These are phyloP conservation scores for Leptinotarsa tumamoca DNA, from an alignment of 2,888 invertebrate genomes.

Conservation along the genomic window DNA sequence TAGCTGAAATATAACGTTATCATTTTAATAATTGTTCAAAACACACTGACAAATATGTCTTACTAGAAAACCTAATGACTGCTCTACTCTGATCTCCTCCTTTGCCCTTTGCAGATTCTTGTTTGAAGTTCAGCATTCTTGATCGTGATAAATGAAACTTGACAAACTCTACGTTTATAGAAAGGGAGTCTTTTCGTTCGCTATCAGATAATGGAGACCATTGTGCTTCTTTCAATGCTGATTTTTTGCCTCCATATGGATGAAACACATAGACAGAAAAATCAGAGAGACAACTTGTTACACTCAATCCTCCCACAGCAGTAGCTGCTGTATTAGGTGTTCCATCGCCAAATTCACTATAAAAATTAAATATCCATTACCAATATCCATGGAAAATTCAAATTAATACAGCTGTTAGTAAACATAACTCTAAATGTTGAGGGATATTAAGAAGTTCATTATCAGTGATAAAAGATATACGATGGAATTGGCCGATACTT, in stretches of 20 bases:
- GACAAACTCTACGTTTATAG: conserved; percentile 96
- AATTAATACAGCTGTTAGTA: background rate
- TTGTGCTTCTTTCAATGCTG: conserved; percentile 82
- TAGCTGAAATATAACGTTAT: conserved; percentile 70
- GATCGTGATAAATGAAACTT: conserved; percentile 95
- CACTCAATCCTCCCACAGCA: conserved; percentile 88
- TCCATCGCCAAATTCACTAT: conserved; percentile 70
- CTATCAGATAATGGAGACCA: conserved; percentile 89
- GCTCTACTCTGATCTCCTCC: conserved; percentile 79
- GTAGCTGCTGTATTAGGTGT: conserved; percentile 71
- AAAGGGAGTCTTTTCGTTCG: conserved; percentile 94
- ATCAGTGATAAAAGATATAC: no score
- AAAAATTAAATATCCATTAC: background rate
- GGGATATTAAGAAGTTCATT: background rate
- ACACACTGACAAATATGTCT: conserved; percentile 53
- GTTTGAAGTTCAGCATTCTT: conserved; percentile 86
- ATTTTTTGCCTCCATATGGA: conserved; percentile 94
- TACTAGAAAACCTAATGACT: conserved; percentile 92
- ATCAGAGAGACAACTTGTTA: conserved; percentile 95
- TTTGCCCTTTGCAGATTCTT: conserved; percentile 63
- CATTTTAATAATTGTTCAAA: background rate
- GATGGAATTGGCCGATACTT: no score
- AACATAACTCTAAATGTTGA: background rate
- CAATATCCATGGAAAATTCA: no score
- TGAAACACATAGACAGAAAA: conserved; percentile 99